Conservation (phyloP, 1,140 invertebrate species). For the Nebria ingens region DNA sequence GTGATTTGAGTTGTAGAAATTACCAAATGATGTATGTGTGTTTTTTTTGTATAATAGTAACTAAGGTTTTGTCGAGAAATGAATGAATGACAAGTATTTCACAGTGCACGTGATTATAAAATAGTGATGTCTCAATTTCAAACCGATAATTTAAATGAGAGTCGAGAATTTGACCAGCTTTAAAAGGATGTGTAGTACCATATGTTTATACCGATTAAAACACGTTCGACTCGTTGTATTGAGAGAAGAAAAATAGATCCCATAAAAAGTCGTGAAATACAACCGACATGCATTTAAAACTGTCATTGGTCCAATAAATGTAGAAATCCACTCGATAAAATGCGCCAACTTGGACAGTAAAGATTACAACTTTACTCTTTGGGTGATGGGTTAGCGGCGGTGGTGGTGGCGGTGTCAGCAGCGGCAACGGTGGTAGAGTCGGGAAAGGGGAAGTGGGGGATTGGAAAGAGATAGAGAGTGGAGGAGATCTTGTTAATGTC, state of each 20-base stretch:
- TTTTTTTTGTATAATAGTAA: too few species aligned
- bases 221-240: neutral
- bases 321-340: slow-evolving; percentile 7
- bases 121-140: too few species aligned
- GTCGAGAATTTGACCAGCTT: too few species aligned
- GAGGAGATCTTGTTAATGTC: slow-evolving; percentile 1
- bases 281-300: slow-evolving; percentile 3
- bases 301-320: slow-evolving; percentile 8
- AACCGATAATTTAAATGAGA: too few species aligned
- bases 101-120: too few species aligned
- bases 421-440: neutral
- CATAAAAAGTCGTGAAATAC: slow-evolving; percentile 1
- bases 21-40: too few species aligned
- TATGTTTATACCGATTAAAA: too few species aligned
- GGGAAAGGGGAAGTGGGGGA: neutral
- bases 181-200: too few species aligned
- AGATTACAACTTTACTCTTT: slow-evolving; percentile 4
- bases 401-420: neutral
- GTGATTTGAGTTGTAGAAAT: too few species aligned
- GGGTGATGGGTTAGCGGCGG: neutral
- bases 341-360: neutral
- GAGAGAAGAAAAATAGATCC: neutral
- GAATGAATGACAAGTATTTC: too few species aligned
- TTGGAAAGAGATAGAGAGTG: neutral
- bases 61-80: too few species aligned